Evolutionary conservation across 2,113 vertebrate species (phyloP), one percentile per base, ranked within the genome.

Genomic region (Rhinogobius similis): DNA sequence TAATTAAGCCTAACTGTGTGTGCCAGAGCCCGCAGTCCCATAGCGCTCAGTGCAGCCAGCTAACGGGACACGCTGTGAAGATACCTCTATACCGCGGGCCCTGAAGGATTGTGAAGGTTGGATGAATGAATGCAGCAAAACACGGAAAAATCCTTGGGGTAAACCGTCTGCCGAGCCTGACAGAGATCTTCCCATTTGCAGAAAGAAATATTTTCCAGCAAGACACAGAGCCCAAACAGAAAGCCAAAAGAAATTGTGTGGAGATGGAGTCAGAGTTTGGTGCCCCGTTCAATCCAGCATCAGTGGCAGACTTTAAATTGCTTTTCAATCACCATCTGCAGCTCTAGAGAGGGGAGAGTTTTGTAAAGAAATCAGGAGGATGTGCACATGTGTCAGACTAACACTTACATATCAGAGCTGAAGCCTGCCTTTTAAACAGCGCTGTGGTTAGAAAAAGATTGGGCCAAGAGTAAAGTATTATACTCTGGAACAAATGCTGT

Each of bases 161-260:
- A 50, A 75, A 67, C 53, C 78, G 46, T 69, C 75, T 65, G 66
- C 78, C n/a, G 20, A 72, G 68, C 16, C 74, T 75, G 74, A 83
- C 77, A 77, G 71, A 56, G 48, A 75, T 29, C 50, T 38, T 36
- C 61, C 48, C 77, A 73, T 70, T 32, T 24, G 70, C 65, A 56
- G 65, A 32, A 55, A 64, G 32, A 61, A 72, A 72, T 62, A 62
- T 76, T 74, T 79, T 76, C 70, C 16, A 62, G 65, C 65, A 29
- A 62, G 72, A 65, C 52, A 67, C 58, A 20, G 18, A 38, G 55
- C 20, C 64, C 36, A 29, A 50, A 56, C 56, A 72, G 24, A 59
- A 71, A 76, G 41, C 9, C 62, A 10, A 41, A 7, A 41, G 55
- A 63, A 50, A 69, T 62, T 39, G 14, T 20, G 18, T 20, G 14